These are phyloP conservation scores for Zaprionus lachaisei DNA, from an alignment of 1,140 invertebrate species.

Conservation along the genomic window DNA sequence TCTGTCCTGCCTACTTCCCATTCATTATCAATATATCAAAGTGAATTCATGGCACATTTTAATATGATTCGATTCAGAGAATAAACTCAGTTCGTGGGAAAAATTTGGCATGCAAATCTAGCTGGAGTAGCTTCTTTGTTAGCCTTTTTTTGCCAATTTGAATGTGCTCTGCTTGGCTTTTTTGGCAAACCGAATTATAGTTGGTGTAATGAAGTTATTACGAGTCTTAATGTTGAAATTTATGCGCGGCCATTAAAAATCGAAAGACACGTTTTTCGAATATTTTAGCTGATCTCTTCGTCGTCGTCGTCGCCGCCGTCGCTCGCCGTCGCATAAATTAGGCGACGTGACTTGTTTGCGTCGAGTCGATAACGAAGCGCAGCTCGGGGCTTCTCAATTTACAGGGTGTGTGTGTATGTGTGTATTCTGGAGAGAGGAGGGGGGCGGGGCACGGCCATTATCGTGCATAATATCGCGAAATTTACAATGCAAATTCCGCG, in stretches of 20 bases:
- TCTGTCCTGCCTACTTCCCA: too few species aligned
- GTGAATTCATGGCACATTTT: too few species aligned
- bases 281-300: constrained; percentile 61
- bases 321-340: constrained; percentile 76
- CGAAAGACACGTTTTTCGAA: constrained; percentile 81
- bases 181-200: constrained; percentile 59
- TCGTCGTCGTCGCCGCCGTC: constrained; percentile 32
- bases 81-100: constrained; percentile 2
- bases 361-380: constrained; percentile 68
- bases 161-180: constrained; percentile 24
- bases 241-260: constrained; percentile 80
- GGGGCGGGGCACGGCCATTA: constrained; percentile 47
- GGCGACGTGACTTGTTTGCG: constrained; percentile 79
- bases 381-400: constrained; percentile 20
- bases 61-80: neutral
- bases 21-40: too few species aligned
- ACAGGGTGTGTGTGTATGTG: constrained; percentile 30
- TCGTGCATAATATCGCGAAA: constrained; percentile 59
- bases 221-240: constrained; percentile 81
- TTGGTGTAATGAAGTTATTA: constrained; percentile 82
- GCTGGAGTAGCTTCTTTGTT: constrained; percentile 47
- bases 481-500: constrained; percentile 77
- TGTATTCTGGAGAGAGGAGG: neutral
- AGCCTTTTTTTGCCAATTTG: constrained; percentile 28
- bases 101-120: neutral